phyloP scores from a whole-genome alignment of 2,113 vertebrate genomes.

The Phalacrocorax carbo region DNA sequence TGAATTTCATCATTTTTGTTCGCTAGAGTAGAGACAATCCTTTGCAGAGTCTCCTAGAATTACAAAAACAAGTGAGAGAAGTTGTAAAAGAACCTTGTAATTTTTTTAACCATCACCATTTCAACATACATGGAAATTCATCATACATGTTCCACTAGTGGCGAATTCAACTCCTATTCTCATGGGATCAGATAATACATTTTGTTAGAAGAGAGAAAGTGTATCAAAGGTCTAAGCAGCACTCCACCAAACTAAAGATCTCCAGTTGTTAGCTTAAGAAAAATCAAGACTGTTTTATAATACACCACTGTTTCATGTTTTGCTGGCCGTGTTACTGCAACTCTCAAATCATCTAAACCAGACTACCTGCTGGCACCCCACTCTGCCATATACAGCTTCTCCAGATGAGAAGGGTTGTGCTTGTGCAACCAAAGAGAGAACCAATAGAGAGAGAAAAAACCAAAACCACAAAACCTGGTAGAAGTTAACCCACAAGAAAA shows the following conservation, averaged over 20 bases:
- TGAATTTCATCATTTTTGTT: conserved; percentile 94
- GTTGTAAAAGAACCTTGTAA: not conserved
- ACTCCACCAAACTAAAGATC: not conserved
- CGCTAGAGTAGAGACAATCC: conserved; percentile 89
- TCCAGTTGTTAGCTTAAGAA: not conserved
- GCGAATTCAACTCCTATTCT: not conserved
- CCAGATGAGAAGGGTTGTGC: too few species aligned
- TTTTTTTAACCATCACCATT: not conserved
- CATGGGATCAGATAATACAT: not conserved
- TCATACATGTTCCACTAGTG: not conserved
- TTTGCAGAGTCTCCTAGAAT: conserved; percentile 87
- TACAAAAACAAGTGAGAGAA: not conserved
- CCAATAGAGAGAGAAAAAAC: not conserved
- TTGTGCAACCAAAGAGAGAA: not conserved
- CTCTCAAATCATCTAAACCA: not conserved
- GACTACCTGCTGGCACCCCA: not conserved
- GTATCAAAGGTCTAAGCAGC: not conserved
- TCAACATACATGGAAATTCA: not conserved
- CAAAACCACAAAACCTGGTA: too few species aligned
- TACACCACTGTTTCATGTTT: not conserved
- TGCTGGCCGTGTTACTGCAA: not conserved
- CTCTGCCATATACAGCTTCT: not conserved
- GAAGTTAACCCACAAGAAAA: not conserved
- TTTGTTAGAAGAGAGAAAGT: not conserved
- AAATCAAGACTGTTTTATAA: not conserved